Percentiles rank a stretch among this genome's conserved stretches.
phyloP scores from a whole-genome alignment of 2,797 vertebrate species.

The Buphagus erythrorhynchus region DNA sequence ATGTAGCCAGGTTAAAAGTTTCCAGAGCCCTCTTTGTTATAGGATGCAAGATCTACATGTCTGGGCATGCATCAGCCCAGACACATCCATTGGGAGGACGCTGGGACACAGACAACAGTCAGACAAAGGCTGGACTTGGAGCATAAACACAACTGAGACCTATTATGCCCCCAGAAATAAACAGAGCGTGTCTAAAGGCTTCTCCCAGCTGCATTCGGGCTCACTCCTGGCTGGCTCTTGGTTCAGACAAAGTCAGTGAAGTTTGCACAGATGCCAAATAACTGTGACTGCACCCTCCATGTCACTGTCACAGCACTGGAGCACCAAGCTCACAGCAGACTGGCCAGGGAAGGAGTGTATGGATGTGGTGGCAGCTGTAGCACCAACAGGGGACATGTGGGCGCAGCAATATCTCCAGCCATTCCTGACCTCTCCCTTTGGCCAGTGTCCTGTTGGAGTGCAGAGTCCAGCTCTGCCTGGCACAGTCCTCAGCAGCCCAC shows the following conservation, averaged over 20 bases:
- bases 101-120: not conserved
- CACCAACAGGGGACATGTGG: not conserved
- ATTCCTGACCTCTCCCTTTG: not conserved
- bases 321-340: rapidly evolving
- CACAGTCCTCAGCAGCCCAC: not conserved
- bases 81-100: rapidly evolving
- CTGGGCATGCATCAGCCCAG: not conserved
- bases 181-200: not conserved
- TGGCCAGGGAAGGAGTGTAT: not conserved
- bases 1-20: not conserved
- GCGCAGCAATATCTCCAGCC: not conserved
- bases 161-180: not conserved
- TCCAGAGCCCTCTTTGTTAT: not conserved
- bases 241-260: not conserved
- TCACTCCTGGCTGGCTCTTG: not conserved
- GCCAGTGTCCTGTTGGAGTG: not conserved
- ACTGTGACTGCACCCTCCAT: not conserved
- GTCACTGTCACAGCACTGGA: rapidly evolving
- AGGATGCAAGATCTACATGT: not conserved
- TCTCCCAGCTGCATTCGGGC: not conserved
- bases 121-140: not conserved
- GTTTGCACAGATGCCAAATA: not conserved
- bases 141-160: not conserved
- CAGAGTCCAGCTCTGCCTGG: not conserved
- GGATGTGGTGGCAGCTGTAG: not conserved